Percentiles rank a stretch among this genome's conserved stretches.
phyloP scores from a whole-genome alignment of 1,140 invertebrate species.

The fruit fly (Drosophila melanogaster) region DNA sequence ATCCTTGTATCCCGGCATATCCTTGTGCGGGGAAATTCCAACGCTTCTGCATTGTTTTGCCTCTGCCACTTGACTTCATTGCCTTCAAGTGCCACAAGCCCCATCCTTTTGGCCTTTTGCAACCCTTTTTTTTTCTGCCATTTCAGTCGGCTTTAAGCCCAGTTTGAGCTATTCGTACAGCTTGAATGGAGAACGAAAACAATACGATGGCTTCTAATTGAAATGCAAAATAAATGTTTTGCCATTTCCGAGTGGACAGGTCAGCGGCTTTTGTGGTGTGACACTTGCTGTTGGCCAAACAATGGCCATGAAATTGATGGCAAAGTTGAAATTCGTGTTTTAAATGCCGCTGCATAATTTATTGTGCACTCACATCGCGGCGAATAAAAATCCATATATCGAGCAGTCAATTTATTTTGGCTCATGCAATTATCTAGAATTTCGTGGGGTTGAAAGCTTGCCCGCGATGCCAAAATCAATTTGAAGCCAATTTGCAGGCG shows the following conservation, averaged over 20 bases:
- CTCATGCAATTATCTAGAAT: constrained; percentile 41
- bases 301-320: constrained; percentile 55
- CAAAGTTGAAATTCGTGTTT: constrained; percentile 65
- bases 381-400: constrained; percentile 50
- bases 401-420: constrained; percentile 55
- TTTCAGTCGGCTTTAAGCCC: constrained; percentile 23
- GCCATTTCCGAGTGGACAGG: constrained; percentile 66
- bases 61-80: constrained; percentile 77
- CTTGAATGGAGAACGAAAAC: constrained; percentile 13
- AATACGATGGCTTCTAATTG: constrained; percentile 38
- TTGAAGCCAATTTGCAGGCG: constrained; percentile 70
- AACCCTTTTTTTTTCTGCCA: constrained; percentile 8
- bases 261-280: constrained; percentile 30
- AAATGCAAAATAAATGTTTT: constrained; percentile 67
- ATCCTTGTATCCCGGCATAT: constrained; percentile 38
- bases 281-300: constrained; percentile 51
- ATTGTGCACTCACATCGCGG: constrained; percentile 11
- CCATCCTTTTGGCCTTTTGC: constrained; percentile 44
- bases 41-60: constrained; percentile 74
- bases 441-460: neutral
- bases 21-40: constrained; percentile 60
- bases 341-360: constrained; percentile 67
- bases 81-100: constrained; percentile 55
- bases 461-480: constrained; percentile 59
- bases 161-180: neutral